phyloP scores from a whole-genome alignment of 2,888 invertebrate species.

The Oscheius myriophilus region DNA sequence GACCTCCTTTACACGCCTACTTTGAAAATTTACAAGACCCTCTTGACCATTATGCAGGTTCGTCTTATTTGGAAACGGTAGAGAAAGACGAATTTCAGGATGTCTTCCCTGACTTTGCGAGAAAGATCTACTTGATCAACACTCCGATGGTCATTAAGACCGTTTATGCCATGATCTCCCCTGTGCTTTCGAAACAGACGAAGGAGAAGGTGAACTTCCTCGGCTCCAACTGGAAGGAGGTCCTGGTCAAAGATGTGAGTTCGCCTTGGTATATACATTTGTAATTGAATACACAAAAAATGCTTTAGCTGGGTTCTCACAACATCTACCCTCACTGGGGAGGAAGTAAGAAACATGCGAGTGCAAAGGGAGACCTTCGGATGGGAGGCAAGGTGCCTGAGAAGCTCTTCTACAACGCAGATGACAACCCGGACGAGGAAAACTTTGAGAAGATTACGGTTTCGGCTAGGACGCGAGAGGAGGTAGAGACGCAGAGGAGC shows the following conservation, averaged over 20 bases:
- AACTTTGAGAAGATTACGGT: constrained; percentile 47
- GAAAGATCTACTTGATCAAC: constrained; percentile 51
- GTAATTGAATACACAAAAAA: constrained; percentile 6
- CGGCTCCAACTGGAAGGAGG: constrained; percentile 48
- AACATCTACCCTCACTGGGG: constrained; percentile 57
- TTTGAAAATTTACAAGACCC: constrained; percentile 58
- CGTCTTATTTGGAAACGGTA: not conserved
- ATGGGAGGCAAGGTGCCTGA: constrained; percentile 61
- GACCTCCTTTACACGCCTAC: constrained; percentile 60
- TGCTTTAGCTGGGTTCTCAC: constrained; percentile 42
- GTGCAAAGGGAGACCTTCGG: constrained; percentile 52
- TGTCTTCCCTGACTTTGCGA: constrained; percentile 54
- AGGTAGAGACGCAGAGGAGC: constrained; percentile 24
- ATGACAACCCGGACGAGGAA: constrained; percentile 8
- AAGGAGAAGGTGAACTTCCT: constrained; percentile 50
- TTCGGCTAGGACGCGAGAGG: constrained; percentile 42
- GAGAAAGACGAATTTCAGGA: constrained; percentile 33
- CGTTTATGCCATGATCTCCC: constrained; percentile 53
- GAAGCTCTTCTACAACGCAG: constrained; percentile 35
- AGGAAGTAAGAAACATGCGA: constrained; percentile 39
- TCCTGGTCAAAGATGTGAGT: constrained; percentile 37
- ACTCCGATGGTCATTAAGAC: constrained; percentile 50
- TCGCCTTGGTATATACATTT: not conserved
- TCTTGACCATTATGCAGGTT: constrained; percentile 60
- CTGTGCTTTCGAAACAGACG: constrained; percentile 53